Percentiles rank a stretch among this genome's conserved stretches.
Conservation (phyloP, 2,113 vertebrate species). For the Coturnix japonica region DNA sequence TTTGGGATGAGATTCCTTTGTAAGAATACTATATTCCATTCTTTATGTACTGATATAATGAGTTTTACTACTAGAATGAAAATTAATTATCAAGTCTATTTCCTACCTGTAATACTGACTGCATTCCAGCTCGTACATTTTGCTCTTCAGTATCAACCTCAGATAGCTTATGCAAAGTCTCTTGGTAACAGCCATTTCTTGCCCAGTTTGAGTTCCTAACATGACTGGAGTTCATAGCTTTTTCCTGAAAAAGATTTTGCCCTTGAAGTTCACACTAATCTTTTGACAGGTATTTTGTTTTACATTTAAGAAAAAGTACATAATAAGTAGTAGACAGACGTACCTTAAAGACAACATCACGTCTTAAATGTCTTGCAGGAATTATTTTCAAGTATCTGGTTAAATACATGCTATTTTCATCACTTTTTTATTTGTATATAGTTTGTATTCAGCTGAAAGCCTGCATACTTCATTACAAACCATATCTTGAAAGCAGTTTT, state of each 20-base stretch:
- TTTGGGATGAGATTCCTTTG: background rate
- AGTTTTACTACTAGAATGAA: background rate
- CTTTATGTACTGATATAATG: background rate
- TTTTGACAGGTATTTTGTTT: background rate
- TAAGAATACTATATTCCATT: background rate
- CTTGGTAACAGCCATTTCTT: constrained; percentile 82
- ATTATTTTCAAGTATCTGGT: background rate
- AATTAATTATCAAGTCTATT: background rate
- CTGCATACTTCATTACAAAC: background rate
- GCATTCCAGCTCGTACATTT: constrained; percentile 89
- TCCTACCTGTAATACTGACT: constrained; percentile 92
- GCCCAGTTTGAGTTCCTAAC: constrained; percentile 80
- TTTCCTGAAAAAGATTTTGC: constrained; percentile 78
- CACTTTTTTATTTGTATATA: background rate
- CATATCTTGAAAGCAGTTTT: background rate
- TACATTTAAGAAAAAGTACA: background rate
- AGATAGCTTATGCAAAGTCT: constrained; percentile 76
- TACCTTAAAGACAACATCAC: background rate
- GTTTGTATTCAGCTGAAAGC: background rate
- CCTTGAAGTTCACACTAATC: background rate
- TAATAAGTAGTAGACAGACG: background rate
- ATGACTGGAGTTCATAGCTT: constrained; percentile 73
- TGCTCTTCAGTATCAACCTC: constrained; percentile 86
- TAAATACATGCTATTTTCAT: background rate
- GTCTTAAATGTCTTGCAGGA: background rate